Percentiles rank a stretch among this genome's conserved stretches.
These are phyloP conservation scores for Calcarius ornatus DNA, from an alignment of 2,113 vertebrate species.

Conservation along the genomic window DNA sequence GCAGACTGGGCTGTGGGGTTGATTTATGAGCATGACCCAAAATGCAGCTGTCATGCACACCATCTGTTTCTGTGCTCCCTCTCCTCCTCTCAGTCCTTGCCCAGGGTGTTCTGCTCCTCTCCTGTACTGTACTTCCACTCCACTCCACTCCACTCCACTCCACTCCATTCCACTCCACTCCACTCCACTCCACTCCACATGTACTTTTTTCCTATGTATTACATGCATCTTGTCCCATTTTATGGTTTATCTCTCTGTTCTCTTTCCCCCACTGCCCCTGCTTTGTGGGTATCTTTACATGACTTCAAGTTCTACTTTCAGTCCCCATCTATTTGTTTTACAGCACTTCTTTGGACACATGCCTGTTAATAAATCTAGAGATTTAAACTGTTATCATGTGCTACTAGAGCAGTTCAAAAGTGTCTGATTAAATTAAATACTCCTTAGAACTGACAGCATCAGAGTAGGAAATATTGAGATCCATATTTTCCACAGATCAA, in stretches of 20 bases:
- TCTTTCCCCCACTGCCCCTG: rapidly evolving
- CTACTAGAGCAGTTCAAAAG: neutral
- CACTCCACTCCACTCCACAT: neutral
- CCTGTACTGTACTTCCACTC: neutral
- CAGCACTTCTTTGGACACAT: neutral
- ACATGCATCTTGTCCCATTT: neutral
- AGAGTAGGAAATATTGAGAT: neutral
- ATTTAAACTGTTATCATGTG: neutral
- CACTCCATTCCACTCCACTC: neutral
- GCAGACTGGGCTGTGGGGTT: neutral
- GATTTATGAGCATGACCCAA: neutral
- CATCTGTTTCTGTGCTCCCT: neutral
- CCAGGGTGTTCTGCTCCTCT: neutral
- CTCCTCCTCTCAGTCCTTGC: neutral
- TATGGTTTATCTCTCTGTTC: neutral
- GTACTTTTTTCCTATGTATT: neutral
- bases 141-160: neutral
- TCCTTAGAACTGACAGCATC: neutral
- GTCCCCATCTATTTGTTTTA: neutral
- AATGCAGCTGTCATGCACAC: neutral
- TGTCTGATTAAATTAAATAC: neutral
- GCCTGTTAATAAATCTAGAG: neutral
- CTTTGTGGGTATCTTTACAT: neutral
- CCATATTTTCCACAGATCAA: neutral
- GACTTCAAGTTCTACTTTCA: neutral